Evolutionary conservation across 2,797 vertebrate species (phyloP).

Genomic region (Phataginus tricuspis): DNA sequence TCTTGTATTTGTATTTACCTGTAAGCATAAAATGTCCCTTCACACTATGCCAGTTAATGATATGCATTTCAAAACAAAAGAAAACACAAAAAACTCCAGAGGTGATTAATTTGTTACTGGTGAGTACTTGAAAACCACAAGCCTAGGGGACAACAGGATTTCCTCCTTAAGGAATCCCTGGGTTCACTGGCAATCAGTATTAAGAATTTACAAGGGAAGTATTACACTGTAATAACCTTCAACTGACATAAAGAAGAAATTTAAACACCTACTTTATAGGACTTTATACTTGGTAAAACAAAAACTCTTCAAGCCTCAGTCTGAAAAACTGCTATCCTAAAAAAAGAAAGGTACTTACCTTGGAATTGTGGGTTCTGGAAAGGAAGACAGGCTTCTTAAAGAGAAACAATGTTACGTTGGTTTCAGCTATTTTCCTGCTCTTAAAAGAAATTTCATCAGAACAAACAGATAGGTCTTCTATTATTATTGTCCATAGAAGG

Average conservation of each 20-base stretch:
- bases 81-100: background rate
- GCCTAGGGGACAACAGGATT: background rate
- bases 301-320: constrained; percentile 33
- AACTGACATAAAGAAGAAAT: constrained; percentile 9
- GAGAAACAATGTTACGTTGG: constrained; percentile 49
- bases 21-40: background rate
- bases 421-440: constrained; percentile 56
- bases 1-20: background rate
- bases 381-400: constrained; percentile 10
- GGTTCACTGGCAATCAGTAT: background rate
- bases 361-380: constrained; percentile 27
- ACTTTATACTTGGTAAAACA: constrained; percentile 26
- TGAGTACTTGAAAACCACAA: background rate
- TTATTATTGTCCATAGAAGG: background rate
- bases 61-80: background rate
- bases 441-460: constrained; percentile 53
- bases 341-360: constrained; percentile 70
- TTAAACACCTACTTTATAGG: background rate
- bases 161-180: background rate
- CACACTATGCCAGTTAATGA: background rate
- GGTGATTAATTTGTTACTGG: background rate
- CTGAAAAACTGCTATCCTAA: constrained; percentile 68
- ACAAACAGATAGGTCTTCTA: constrained; percentile 34
- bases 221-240: background rate
- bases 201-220: background rate